Base-by-base conservation (phyloP, 2,888 invertebrate species). In the Thalpophila matura region DNA sequence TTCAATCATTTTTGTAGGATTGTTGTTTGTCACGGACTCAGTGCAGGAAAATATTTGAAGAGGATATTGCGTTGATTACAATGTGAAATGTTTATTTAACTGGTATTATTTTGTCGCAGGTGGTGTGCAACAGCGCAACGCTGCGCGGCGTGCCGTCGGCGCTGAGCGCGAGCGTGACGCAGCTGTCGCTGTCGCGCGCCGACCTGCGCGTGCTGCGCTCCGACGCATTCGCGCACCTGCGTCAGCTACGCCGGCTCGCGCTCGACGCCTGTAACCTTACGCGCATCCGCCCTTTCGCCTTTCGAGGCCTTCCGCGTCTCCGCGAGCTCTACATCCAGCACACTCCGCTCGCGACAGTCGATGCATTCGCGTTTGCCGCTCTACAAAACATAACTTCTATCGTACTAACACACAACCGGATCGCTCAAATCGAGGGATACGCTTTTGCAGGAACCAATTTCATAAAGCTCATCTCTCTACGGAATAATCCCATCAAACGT, bases 211-310 rank as follows among this genome's bases (percentile, higher is more conserved):
- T 97, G 80, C 97, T 98, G 82, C 97, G 97, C 79, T 97, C 97
- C 70, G 98, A 98, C 87, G 97, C 98, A 4, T 98, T 98, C 89
- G 96, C 96, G 29, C 97, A 97, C n/a, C 94, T 98, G 63, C 96
- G 97, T n/a, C 96, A 97, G 66, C 94, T 99, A 66, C 96, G 97
- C 74, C 98, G 98, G 81, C 96, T 99, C 46, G 97, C 97, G 12
- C 95, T 99, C 80, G 98, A 98, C 89, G 97, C 97, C 77, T 99
- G 99, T 95, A 97, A 98, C 89, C 97, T 99, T 76, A 96, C 97
- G 50, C 95, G 96, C 68, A 97, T 99, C 79, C 89, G 97, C 81
- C 97, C 97, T 50, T 98, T 98, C 89, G 98, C 98, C 53, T 98
- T 99, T 90, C 96, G 97, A 26, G 98, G 98, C 9, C 91, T 99